phyloP scores from a whole-genome alignment of 2,113 vertebrate genomes.

The Heterotis niloticus region DNA sequence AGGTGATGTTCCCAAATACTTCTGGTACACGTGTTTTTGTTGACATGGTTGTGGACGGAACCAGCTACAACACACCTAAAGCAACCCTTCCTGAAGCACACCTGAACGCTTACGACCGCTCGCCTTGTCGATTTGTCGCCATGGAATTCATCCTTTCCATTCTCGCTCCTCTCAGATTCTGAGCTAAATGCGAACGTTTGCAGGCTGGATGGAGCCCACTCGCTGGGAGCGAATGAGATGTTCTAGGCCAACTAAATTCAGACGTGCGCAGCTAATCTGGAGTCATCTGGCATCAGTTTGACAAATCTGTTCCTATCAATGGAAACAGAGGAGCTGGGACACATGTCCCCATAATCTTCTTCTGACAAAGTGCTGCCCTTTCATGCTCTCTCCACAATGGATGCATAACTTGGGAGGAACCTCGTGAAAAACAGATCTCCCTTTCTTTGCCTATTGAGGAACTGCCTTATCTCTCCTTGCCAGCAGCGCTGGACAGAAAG shows the following conservation, averaged over 20 bases:
- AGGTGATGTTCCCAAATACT: neutral
- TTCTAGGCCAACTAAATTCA: conserved; percentile 18
- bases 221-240: no score
- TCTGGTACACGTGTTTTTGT: neutral
- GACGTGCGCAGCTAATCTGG: conserved; percentile 49
- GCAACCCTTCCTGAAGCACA: neutral
- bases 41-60: neutral
- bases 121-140: neutral
- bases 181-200: neutral
- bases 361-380: conserved; percentile 70
- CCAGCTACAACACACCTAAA: neutral
- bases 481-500: conserved; percentile 64
- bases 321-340: conserved; percentile 44
- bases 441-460: conserved; percentile 63
- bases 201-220: neutral
- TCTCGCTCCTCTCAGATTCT: neutral
- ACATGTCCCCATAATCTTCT: conserved; percentile 66
- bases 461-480: conserved; percentile 71
- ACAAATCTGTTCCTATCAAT: conserved; percentile 59
- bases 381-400: conserved; percentile 51
- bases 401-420: conserved; percentile 63
- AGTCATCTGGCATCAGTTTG: conserved; percentile 60
- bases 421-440: conserved; percentile 51
- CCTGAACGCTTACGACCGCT: neutral
- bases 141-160: neutral